Percentiles rank a stretch among this genome's conserved stretches.
phyloP scores from a whole-genome alignment of 1,140 invertebrate genomes.

The Harlomillsia oculata region DNA sequence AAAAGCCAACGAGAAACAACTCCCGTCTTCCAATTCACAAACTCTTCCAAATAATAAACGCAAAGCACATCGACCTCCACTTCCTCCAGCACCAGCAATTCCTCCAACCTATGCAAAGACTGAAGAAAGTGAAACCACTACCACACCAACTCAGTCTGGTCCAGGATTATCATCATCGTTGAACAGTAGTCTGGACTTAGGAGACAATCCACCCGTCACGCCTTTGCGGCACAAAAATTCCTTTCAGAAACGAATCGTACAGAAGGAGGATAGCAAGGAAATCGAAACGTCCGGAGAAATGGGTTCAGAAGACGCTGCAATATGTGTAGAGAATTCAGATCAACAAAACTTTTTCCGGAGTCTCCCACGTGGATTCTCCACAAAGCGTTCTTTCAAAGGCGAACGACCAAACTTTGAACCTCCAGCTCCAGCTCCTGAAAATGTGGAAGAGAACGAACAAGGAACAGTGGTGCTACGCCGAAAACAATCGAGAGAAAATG shows the following conservation, averaged over 20 bases:
- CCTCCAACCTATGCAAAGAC: neutral
- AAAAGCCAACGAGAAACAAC: too few relatives aligned
- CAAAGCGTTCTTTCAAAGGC: slow-evolving; percentile 27
- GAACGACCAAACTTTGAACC: too few relatives aligned
- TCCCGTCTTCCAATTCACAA: too few relatives aligned
- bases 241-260: slow-evolving; percentile 10
- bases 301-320: neutral
- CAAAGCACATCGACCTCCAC: slow-evolving; percentile 27
- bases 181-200: neutral
- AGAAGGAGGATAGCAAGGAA: neutral
- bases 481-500: too few relatives aligned
- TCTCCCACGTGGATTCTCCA: slow-evolving; percentile 30
- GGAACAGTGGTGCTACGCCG: too few relatives aligned
- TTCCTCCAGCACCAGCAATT: neutral
- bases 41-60: slow-evolving; percentile 48
- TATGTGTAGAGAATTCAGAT: neutral
- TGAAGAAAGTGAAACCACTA: slow-evolving; percentile 18
- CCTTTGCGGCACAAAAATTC: slow-evolving; percentile 29
- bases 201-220: neutral
- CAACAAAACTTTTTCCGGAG: slow-evolving; percentile 12
- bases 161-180: neutral
- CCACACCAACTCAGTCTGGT: slow-evolving; percentile 11
- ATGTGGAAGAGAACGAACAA: too few relatives aligned
- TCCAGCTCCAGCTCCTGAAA: slow-evolving; percentile 5
- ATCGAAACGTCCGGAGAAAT: neutral